These are phyloP conservation scores for Podabrus alpinus DNA, from an alignment of 2,888 invertebrate species.

Conservation along the genomic window DNA sequence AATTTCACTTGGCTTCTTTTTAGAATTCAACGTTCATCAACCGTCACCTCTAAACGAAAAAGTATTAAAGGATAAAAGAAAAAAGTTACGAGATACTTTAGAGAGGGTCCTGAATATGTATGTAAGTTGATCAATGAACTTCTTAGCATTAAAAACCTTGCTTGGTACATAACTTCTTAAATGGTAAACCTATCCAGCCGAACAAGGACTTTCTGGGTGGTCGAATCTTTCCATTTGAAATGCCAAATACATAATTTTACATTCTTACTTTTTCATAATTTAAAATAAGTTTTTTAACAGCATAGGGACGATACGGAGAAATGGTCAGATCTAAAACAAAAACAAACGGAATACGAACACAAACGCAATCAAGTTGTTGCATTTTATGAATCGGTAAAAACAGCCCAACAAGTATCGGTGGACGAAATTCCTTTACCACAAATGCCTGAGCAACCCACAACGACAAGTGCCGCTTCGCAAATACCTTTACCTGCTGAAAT, in stretches of 20 bases:
- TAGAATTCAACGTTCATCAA: constrained; percentile 93
- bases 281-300: constrained; percentile 54
- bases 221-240: no score
- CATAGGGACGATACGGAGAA: constrained; percentile 96
- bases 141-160: no score
- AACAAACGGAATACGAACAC: constrained; percentile 92
- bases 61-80: constrained; percentile 93
- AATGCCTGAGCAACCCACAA: constrained; percentile 58
- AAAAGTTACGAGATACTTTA: constrained; percentile 93
- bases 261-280: no score
- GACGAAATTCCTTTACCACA: constrained; percentile 95
- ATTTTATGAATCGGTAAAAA: constrained; percentile 93
- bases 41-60: constrained; percentile 95
- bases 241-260: no score
- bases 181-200: no score
- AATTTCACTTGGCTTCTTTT: constrained; percentile 39
- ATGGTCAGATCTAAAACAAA: constrained; percentile 87
- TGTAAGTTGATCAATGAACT: constrained; percentile 69
- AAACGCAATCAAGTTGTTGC: constrained; percentile 84
- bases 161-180: no score
- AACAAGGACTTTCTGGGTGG: no score
- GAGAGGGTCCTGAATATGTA: constrained; percentile 93
- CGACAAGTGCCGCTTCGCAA: constrained; percentile 41
- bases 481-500: constrained; percentile 51
- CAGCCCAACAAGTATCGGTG: constrained; percentile 92